Evolutionary conservation across 2,113 vertebrate genomes (phyloP).

Genomic region (Cathartes aura): DNA sequence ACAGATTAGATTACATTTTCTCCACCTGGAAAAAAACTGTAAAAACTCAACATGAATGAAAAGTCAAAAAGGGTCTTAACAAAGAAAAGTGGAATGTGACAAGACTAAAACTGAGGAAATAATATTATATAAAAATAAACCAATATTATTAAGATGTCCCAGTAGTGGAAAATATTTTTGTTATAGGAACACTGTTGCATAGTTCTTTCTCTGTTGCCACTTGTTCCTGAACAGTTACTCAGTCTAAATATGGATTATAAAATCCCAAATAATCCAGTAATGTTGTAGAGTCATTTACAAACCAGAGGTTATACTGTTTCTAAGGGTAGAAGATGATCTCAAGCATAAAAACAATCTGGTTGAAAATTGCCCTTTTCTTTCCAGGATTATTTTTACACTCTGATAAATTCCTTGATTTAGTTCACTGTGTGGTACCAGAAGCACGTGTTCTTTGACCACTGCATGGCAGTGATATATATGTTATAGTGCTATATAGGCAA

Average conservation of each 20-base stretch:
- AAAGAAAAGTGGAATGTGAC: not conserved
- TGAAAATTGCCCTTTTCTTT: not conserved
- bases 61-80: not conserved
- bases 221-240: not conserved
- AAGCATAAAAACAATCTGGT: not conserved
- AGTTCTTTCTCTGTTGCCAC: not conserved
- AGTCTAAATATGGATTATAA: not conserved
- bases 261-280: not conserved
- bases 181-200: fast-evolving
- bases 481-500: not conserved
- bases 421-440: not conserved
- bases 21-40: not conserved
- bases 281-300: not conserved
- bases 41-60: not conserved
- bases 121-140: not conserved
- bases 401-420: not conserved
- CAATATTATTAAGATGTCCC: not conserved
- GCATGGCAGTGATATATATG: not conserved
- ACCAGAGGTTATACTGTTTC: not conserved
- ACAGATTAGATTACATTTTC: not conserved
- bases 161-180: not conserved
- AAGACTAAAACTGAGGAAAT: not conserved
- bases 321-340: not conserved
- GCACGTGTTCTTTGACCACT: not conserved
- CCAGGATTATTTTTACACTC: not conserved